Base-by-base conservation (phyloP, 2,113 vertebrate species). In the Onychostruthus taczanowskii region DNA sequence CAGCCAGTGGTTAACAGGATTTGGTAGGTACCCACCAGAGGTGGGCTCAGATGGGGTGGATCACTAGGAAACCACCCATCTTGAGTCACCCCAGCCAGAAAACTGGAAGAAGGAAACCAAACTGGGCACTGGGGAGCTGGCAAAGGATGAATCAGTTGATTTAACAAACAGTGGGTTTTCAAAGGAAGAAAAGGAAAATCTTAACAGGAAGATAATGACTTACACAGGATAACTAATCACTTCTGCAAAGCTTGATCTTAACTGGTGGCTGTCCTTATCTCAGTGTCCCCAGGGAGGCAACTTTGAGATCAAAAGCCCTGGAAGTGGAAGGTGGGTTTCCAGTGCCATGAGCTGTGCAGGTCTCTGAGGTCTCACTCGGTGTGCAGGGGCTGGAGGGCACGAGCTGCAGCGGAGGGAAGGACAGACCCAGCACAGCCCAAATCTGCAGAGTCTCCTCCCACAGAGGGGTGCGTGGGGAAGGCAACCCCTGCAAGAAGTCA, bases 201-300 rank as follows among this genome's bases (percentile, higher is more conserved):
- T 27, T 81, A 93, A 89, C 95, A 96, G 96, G 95, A 96, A 97
- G 90, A 74, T 63, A 87, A 66, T 56, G 64, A 55, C 59, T 50
- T 90, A 92, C 89, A 90, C 83, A 94, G 91, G 90, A 86, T 93
- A 80, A 59, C 76, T 55, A 95, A 93, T 84, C 33, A 43, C 68
- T 94, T 86, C 58, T 91, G 84, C 62, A 79, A 64, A 55, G 37
- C 50, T 70, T 55, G 79, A 63, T 77, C 72, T 7, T 53, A 84
- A 47, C 43, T 52, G 59, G 68, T 69, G 55, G n/a, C 72, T 49
- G 37, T 62, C 68, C 86, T 94, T 96, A 96, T 94, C 92, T 92
- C 39, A 2, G 59, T 18, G 90, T 67, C 72, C 43, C 68, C 80
- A 86, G 35, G 33, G 80, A 87, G 35, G 68, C 39, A 74, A 55